Evolutionary conservation across 2,113 vertebrate genomes (phyloP), one percentile per base, ranked within the genome.

Genomic region (Carassius carassius): DNA sequence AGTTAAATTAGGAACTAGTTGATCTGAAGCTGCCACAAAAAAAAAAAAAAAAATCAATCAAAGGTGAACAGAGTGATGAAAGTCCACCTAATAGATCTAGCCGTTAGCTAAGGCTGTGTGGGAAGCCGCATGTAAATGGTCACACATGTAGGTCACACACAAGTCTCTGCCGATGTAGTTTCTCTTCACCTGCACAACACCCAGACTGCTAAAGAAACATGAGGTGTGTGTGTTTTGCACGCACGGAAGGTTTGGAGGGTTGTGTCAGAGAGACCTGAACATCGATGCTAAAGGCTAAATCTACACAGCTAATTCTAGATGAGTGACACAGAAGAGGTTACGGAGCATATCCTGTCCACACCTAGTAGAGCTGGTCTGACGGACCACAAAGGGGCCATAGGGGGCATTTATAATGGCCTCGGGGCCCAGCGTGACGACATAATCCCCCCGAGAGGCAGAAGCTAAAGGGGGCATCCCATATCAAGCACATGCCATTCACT

Each of bases 351-450:
- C 93, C 89, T 85, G 84, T 91, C 91, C 92, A 93, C 92, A 86
- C 91, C 75, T 60, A 62, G 58, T 92, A 93, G 88, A 93, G 92
- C 91, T 93, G 93, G 91, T 94, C 92, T 93, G 93, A 94, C 87
- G 88, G 93, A 92, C 91, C 79, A 89, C 89, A 93, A 90, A 92
- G 92, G 93, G 93, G 90, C 91, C 88, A 89, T 87, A 85, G 58
- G 90, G 89, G 90, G 93, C 92, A 89, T 95, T 94, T 95, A 95
- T 94, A 94, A 94, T 60, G 87, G 88, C 91, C 92, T 91, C 86
- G 91, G 90, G 92, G 91, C 90, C 92, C 89, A 90, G 89, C 76
- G 87, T 94, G 93, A 94, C 92, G 92, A 87, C 90, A 93, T 94
- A 93, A 94, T 94, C 93, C 94, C 83, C 88, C 85, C 82, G 83